phyloP scores from a whole-genome alignment of 1,140 invertebrate species.

The Chlorops oryzae region DNA sequence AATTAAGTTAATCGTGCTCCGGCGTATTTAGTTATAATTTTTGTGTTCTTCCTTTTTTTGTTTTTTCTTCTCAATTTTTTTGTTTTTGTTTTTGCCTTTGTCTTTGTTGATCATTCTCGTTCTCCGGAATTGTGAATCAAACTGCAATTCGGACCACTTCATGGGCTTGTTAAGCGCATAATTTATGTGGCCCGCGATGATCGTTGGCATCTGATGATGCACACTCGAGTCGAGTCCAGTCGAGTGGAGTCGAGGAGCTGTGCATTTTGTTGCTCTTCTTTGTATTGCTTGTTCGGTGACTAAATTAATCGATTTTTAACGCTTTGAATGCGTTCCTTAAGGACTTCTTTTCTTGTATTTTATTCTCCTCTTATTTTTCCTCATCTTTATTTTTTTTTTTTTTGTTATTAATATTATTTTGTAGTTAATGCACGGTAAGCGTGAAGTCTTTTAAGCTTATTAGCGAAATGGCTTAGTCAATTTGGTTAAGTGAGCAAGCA shows the following conservation, averaged over 20 bases:
- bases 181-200: constrained; percentile 47
- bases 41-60: constrained; percentile 37
- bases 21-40: constrained; percentile 17
- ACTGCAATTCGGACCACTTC: constrained; percentile 27
- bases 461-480: constrained; percentile 10
- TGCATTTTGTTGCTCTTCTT: no score
- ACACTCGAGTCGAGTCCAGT: no score
- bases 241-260: no score
- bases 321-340: constrained; percentile 8
- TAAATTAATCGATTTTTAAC: no score
- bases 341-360: constrained; percentile 1
- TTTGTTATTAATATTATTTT: not conserved
- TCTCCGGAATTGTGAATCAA: not conserved
- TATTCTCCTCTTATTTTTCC: not conserved
- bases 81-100: not conserved
- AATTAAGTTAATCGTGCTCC: constrained; percentile 11
- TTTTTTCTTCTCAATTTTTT: constrained; percentile 14
- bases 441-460: constrained; percentile 44
- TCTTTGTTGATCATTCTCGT: constrained; percentile 18
- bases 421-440: constrained; percentile 33
- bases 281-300: no score
- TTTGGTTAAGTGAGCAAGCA: no score
- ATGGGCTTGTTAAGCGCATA: constrained; percentile 47
- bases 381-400: constrained; percentile 1
- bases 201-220: constrained; percentile 47